Conservation (phyloP, 2,888 invertebrate species). For the Incurvaria masculella region DNA sequence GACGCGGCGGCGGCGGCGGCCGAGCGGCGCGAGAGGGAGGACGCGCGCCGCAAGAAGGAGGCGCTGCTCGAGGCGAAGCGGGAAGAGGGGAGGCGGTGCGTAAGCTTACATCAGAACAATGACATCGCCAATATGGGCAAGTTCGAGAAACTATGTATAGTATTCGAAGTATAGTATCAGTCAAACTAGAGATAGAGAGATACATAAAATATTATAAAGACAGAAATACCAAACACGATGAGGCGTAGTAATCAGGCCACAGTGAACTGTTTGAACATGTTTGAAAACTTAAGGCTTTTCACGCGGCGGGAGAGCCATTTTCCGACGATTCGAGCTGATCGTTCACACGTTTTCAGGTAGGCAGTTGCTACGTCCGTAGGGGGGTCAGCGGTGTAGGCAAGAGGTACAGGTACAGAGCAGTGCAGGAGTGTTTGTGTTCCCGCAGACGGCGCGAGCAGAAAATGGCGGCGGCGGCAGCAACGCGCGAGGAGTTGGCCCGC, state of each 20-base stretch:
- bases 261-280: too few species aligned
- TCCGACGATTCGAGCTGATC: too few species aligned
- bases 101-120: constrained; percentile 1
- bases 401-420: too few species aligned
- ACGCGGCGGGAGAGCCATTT: too few species aligned
- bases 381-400: too few species aligned
- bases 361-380: too few species aligned
- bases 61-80: constrained; percentile 55
- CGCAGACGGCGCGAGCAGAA: constrained; percentile 50
- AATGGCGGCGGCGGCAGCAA: constrained; percentile 51
- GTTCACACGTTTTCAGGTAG: too few species aligned
- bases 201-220: background rate
- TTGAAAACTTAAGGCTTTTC: too few species aligned
- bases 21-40: constrained; percentile 41
- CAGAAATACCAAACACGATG: too few species aligned
- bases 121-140: background rate
- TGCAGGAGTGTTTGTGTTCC: too few species aligned
- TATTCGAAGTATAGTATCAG: background rate
- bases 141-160: background rate
- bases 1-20: constrained; percentile 29
- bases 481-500: constrained; percentile 29
- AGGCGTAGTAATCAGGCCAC: too few species aligned
- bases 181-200: background rate
- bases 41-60: constrained; percentile 57
- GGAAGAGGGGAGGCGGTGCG: constrained; percentile 54